Evolutionary conservation across 1,140 invertebrate species (phyloP).

Genomic region (Eumeta japonica): DNA sequence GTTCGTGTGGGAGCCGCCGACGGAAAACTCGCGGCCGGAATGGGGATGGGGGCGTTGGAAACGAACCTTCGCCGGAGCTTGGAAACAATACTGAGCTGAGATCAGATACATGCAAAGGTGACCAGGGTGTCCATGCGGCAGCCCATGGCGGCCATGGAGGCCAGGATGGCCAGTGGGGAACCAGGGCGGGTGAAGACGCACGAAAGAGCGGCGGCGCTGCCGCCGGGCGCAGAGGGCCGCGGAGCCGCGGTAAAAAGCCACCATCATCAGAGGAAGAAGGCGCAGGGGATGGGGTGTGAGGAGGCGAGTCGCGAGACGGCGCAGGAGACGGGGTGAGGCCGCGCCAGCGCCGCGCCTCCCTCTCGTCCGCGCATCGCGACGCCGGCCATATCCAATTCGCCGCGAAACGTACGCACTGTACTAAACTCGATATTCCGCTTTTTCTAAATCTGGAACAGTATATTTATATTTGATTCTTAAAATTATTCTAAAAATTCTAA

Average conservation of each 20-base stretch:
- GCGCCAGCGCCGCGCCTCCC: slow-evolving; percentile 45
- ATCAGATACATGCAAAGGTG: slow-evolving; percentile 75
- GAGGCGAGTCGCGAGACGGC: slow-evolving; percentile 70
- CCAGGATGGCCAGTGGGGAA: slow-evolving; percentile 57
- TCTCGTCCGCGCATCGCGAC: slow-evolving; percentile 63
- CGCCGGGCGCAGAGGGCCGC: slow-evolving; percentile 67
- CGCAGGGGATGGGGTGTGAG: slow-evolving; percentile 63
- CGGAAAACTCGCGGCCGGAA: slow-evolving; percentile 57
- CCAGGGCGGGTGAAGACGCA: slow-evolving; percentile 41
- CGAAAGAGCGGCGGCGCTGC: slow-evolving; percentile 64
- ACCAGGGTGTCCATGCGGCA: slow-evolving; percentile 63
- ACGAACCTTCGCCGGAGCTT: slow-evolving; percentile 76
- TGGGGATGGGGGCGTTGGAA: slow-evolving; percentile 67
- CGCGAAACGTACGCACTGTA: slow-evolving; percentile 63
- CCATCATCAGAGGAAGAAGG: slow-evolving; percentile 72
- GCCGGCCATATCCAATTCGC: slow-evolving; percentile 69
- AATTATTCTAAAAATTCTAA: neutral
- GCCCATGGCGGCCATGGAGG: slow-evolving; percentile 66
- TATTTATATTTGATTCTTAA: too few relatives aligned
- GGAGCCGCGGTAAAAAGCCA: slow-evolving; percentile 67
- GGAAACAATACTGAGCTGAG: slow-evolving; percentile 81
- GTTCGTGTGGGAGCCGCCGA: slow-evolving; percentile 68
- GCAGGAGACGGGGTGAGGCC: slow-evolving; percentile 13
- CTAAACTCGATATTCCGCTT: slow-evolving; percentile 92
- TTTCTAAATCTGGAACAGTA: slow-evolving; percentile 74